Evolutionary conservation across 1,140 invertebrate genomes (phyloP), one percentile per base, ranked within the genome.

Genomic region (Hydropsyche tenuis): DNA sequence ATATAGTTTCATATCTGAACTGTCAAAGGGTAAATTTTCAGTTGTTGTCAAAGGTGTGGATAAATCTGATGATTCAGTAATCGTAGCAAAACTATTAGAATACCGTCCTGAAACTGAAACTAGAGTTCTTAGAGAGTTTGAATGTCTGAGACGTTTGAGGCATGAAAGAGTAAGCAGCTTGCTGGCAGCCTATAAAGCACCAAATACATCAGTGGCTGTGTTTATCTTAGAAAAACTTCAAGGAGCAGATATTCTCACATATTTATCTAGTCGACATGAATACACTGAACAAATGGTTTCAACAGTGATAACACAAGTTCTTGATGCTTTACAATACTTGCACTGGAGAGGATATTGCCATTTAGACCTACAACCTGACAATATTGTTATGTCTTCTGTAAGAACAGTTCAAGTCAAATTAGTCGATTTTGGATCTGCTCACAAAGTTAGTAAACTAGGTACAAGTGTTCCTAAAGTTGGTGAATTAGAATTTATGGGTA

Each of bases 311-410:
- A 89, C 88, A 5, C 96, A 94, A 86, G 86, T 96, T 1, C 82
- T 97, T 42, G 94, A 97, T 81, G 95, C 89, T 0, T 81, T 97
- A 7, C 94, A 97, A 80, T 98, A 97, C 81, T 84, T 99, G 6
- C 96, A 99, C 81, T 96, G 96, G 92, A 87, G 94, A 80, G 95
- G 94, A 0, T 91, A 94, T 75, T 94, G 93, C 74, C 95, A 98
- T 83, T 84, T 99, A 23, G 94, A 99, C 81, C 85, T 99, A 16
- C 95, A 99, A 81, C 97, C 97, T 0, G 95, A 97, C 79, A 99
- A 98, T 81, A 88, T 99, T n/a, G 94, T 99, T 0, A 96, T 99
- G 92, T 90, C 92, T 0, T 93, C 93, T 0, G 90, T 96, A 3
- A 87, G 93, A 76, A 91, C 92, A 20, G 88, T 96, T 4, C 92